Conservation (phyloP, 2,888 invertebrate genomes). For the Leucophenga montana region DNA sequence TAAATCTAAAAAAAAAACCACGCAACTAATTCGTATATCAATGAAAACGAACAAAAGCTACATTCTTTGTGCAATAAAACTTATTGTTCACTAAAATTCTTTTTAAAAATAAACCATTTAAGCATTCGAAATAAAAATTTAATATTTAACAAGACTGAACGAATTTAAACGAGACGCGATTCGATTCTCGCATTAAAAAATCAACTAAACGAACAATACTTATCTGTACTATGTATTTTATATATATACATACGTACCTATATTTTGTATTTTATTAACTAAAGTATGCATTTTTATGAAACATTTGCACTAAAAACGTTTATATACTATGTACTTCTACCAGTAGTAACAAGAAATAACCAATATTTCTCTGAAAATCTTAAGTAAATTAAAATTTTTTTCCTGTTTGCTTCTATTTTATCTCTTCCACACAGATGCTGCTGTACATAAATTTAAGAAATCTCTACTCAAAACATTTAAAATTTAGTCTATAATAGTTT, state of each 20-base stretch:
- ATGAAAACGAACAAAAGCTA: no score
- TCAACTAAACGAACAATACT: conserved; percentile 25
- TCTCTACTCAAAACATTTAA: conserved; percentile 34
- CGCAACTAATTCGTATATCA: no score
- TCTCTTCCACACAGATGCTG: conserved; percentile 34
- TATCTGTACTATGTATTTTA: neutral
- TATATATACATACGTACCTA: no score
- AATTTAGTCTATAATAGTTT: conserved; percentile 22
- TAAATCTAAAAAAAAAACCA: no score
- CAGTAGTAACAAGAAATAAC: no score
- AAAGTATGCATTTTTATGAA: no score
- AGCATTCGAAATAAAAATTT: conserved; percentile 44
- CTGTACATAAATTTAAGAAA: conserved; percentile 36
- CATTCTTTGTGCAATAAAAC: neutral
- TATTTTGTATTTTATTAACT: no score
- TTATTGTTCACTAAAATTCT: neutral
- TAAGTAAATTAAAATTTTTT: neutral
- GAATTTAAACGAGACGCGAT: conserved; percentile 46
- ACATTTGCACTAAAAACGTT: no score
- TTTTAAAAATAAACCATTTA: neutral
- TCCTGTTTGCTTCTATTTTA: conserved; percentile 2
- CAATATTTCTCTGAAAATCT: no score
- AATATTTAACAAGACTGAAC: conserved; percentile 62
- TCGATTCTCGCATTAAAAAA: conserved; percentile 26
- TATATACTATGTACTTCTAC: no score